These are phyloP conservation scores for Parapsyche elsis DNA, from an alignment of 1,140 invertebrate species.

Conservation along the genomic window DNA sequence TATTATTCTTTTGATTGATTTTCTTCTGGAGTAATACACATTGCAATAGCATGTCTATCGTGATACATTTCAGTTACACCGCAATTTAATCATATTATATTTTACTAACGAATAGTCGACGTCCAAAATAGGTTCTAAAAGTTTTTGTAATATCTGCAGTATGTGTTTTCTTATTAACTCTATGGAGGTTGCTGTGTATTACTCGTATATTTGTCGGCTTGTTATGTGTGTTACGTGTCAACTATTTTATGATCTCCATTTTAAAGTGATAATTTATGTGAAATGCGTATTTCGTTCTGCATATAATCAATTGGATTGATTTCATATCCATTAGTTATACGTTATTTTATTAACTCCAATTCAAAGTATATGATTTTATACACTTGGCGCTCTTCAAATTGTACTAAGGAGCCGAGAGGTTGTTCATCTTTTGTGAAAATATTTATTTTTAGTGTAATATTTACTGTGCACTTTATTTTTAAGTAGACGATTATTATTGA, in stretches of 20 bases:
- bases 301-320: not conserved
- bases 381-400: not conserved
- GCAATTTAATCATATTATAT: no score
- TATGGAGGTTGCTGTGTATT: slow-evolving; percentile 1
- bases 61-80: no score
- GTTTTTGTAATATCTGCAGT: no score
- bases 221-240: slow-evolving; percentile 48
- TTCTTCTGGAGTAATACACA: slow-evolving; percentile 30
- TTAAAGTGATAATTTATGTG: slow-evolving; percentile 8
- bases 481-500: slow-evolving; percentile 6
- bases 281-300: slow-evolving; percentile 1
- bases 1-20: slow-evolving; percentile 27
- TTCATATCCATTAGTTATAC: not conserved
- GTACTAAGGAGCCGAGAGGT: not conserved
- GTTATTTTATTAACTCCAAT: no score
- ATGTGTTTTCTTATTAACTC: not conserved
- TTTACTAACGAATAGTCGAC: no score
- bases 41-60: not conserved
- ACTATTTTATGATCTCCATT: slow-evolving; percentile 29
- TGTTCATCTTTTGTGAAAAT: slow-evolving; percentile 19
- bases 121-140: no score
- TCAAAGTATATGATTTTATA: no score
- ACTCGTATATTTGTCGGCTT: slow-evolving; percentile 48
- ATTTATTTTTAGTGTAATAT: slow-evolving; percentile 13
- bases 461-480: slow-evolving; percentile 8